Evolutionary conservation across 2,113 vertebrate species (phyloP).

Genomic region (Tupaia tana): DNA sequence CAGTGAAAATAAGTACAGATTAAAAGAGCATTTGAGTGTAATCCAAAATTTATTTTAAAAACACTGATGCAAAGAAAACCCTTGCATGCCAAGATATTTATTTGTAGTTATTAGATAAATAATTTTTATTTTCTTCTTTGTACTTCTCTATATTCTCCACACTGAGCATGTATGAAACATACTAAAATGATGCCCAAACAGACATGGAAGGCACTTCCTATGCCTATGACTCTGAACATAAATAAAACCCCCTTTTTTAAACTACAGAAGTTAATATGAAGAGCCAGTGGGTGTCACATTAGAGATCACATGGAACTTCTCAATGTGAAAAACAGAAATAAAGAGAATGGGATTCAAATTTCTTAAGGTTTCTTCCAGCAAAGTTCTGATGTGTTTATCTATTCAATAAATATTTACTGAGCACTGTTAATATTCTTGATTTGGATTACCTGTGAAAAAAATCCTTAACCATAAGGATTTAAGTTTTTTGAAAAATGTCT

Average conservation of each 20-base stretch:
- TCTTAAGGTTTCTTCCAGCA: background rate
- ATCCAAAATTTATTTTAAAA: conserved; percentile 39
- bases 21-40: background rate
- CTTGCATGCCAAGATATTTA: background rate
- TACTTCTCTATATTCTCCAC: background rate
- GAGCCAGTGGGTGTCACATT: background rate
- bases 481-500: background rate
- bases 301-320: background rate
- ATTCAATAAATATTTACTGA: background rate
- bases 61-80: background rate
- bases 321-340: background rate
- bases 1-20: conserved; percentile 24
- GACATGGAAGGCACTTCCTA: background rate
- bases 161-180: background rate
- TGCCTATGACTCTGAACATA: background rate
- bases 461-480: background rate
- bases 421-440: background rate
- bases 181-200: conserved; percentile 13
- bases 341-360: background rate
- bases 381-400: background rate
- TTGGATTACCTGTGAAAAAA: background rate
- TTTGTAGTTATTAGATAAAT: background rate
- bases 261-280: background rate
- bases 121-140: conserved; percentile 1
- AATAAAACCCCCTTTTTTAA: conserved; percentile 20